These are phyloP conservation scores for Congeria kusceri DNA, from an alignment of 2,888 invertebrate species.

Conservation along the genomic window DNA sequence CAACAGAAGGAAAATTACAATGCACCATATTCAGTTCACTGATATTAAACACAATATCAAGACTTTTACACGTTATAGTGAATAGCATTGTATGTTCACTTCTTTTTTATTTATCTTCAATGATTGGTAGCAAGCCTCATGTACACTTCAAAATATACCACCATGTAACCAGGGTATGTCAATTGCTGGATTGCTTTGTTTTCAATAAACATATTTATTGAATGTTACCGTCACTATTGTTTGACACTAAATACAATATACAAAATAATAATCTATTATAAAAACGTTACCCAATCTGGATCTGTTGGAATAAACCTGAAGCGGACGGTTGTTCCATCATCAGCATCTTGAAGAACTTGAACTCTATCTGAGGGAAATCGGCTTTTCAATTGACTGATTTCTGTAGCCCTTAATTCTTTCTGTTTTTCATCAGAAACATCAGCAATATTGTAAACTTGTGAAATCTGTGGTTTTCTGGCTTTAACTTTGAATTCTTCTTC, in stretches of 20 bases:
- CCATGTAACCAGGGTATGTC: no score
- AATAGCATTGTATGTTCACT: no score
- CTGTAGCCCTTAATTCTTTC: conserved; percentile 71
- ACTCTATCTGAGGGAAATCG: conserved; percentile 75
- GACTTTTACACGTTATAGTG: no score
- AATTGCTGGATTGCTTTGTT: neutral
- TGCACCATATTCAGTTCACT: neutral
- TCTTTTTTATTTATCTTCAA: no score
- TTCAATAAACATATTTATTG: neutral
- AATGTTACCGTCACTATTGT: neutral
- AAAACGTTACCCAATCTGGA: conserved; percentile 82
- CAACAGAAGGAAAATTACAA: conserved; percentile 5
- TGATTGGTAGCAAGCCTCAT: no score
- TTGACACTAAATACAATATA: neutral
- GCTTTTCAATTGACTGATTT: conserved; percentile 78
- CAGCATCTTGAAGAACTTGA: conserved; percentile 61
- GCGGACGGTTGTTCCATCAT: conserved; percentile 54
- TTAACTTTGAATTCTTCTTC: neutral
- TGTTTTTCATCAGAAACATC: conserved; percentile 64
- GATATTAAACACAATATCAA: neutral
- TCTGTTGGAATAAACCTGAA: conserved; percentile 78
- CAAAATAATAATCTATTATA: neutral
- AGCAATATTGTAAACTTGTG: conserved; percentile 50
- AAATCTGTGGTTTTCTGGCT: conserved; percentile 28
- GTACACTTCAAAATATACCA: neutral